phyloP scores from a whole-genome alignment of 1,140 invertebrate genomes.

The Neelides sp. region DNA sequence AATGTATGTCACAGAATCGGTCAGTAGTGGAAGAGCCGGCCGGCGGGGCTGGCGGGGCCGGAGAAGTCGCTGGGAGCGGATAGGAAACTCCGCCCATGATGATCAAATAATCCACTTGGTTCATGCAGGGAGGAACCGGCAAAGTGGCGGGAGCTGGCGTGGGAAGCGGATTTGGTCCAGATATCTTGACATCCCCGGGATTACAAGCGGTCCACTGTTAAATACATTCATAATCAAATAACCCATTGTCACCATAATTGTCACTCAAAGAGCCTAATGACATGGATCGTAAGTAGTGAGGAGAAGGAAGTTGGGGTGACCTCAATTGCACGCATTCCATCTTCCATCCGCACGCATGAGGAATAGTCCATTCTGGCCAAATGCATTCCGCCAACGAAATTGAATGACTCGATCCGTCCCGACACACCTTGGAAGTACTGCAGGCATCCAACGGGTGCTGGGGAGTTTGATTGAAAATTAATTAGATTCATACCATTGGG shows the following conservation, averaged over 20 bases:
- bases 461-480: not conserved
- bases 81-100: conserved; percentile 18
- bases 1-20: conserved; percentile 24
- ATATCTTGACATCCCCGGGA: conserved; percentile 10
- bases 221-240: not conserved
- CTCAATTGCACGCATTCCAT: conserved; percentile 30
- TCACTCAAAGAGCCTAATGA: not conserved
- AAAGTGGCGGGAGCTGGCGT: not conserved
- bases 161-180: conserved; percentile 1
- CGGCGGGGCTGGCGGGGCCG: not conserved
- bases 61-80: not conserved
- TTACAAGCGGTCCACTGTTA: conserved; percentile 25
- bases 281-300: not conserved
- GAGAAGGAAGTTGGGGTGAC: conserved; percentile 7
- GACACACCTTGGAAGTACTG: conserved; percentile 30
- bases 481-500: not conserved
- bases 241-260: not conserved
- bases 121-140: not conserved
- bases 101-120: conserved; percentile 17
- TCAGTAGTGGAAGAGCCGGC: conserved; percentile 7
- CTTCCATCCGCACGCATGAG: conserved; percentile 26
- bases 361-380: conserved; percentile 26
- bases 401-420: conserved; percentile 27
- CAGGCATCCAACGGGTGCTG: conserved; percentile 30
- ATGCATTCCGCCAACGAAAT: conserved; percentile 22